Percentiles rank a stretch among this genome's conserved stretches.
phyloP scores from a whole-genome alignment of 2,888 invertebrate genomes.

The Cataglyphis altisquamis region DNA sequence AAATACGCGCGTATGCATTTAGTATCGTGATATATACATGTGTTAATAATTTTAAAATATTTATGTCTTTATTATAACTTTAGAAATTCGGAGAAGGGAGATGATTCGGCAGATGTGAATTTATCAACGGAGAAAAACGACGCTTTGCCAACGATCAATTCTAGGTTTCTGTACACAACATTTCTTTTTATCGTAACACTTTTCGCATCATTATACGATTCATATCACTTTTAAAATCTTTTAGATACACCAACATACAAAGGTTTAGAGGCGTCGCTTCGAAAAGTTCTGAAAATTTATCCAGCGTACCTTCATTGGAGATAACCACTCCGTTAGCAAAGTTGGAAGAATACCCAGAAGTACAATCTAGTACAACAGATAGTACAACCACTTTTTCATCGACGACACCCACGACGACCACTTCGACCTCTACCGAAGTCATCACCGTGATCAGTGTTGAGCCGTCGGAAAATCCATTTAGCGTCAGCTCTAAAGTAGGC shows the following conservation, averaged over 20 bases:
- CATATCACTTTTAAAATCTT: background rate
- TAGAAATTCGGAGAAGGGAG: slow-evolving; percentile 37
- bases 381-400: background rate
- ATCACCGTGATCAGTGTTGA: slow-evolving; percentile 42
- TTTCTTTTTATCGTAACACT: background rate
- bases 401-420: background rate
- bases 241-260: slow-evolving; percentile 85
- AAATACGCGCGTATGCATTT: background rate
- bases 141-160: slow-evolving; percentile 76
- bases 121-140: slow-evolving; percentile 48
- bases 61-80: slow-evolving; percentile 10
- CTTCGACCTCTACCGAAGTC: slow-evolving; percentile 39
- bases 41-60: background rate
- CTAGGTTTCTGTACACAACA: slow-evolving; percentile 74
- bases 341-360: background rate
- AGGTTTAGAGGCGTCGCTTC: slow-evolving; percentile 84
- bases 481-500: background rate
- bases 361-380: background rate
- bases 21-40: background rate
- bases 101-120: slow-evolving; percentile 14
- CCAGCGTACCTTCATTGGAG: slow-evolving; percentile 4
- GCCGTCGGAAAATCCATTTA: slow-evolving; percentile 23
- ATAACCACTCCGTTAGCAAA: background rate
- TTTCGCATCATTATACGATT: background rate
- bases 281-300: slow-evolving; percentile 48